These are phyloP conservation scores for Hipparchia semele DNA, from an alignment of 2,888 invertebrate species.

Conservation along the genomic window DNA sequence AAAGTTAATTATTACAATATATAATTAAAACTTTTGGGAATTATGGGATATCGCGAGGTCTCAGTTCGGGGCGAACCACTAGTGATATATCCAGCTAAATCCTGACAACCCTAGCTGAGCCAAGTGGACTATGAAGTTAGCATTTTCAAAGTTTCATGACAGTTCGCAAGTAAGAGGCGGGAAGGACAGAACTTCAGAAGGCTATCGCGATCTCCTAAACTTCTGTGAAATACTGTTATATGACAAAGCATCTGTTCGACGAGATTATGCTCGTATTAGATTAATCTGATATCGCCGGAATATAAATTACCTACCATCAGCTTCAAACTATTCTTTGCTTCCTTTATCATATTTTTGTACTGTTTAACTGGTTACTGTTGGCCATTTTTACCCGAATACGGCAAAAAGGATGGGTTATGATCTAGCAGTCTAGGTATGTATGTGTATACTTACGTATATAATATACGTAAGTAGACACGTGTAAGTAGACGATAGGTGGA, in stretches of 20 bases:
- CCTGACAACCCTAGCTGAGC: constrained; percentile 20
- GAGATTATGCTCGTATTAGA: constrained; percentile 20
- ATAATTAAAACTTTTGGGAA: no score
- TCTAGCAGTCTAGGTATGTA: no score
- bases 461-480: no score
- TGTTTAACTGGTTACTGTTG: background rate
- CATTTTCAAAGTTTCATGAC: constrained; percentile 38
- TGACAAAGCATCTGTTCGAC: constrained; percentile 27
- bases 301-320: background rate
- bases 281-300: background rate
- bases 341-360: background rate
- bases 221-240: constrained; percentile 29
- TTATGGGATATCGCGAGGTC: no score
- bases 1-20: no score
- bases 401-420: no score
- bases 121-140: constrained; percentile 34
- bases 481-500: no score
- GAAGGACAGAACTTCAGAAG: constrained; percentile 14
- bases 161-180: constrained; percentile 28
- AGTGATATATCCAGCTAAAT: no score
- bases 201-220: constrained; percentile 33
- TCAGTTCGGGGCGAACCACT: no score
- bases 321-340: background rate
- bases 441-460: no score
- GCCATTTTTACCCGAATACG: no score